Conservation (phyloP, 1,140 invertebrate species). For the Drosophila quadrilineata region DNA sequence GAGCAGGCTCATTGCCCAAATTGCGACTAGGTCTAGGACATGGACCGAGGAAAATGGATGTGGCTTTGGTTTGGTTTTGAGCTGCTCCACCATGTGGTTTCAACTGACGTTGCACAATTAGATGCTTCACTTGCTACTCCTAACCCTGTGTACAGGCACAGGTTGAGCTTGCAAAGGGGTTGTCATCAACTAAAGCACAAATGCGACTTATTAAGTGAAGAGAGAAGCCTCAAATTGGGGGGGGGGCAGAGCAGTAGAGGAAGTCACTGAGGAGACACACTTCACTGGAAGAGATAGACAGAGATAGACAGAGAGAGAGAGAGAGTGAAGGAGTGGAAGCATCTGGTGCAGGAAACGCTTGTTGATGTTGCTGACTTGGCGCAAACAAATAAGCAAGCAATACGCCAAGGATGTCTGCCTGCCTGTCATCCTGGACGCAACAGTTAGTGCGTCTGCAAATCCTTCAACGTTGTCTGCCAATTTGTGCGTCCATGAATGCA, state of each 20-base stretch:
- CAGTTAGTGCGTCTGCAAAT: conserved; percentile 30
- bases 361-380: conserved; percentile 35
- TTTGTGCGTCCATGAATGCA: conserved; percentile 72
- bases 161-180: background rate
- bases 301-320: no score
- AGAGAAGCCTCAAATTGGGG: no score
- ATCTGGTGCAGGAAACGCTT: conserved; percentile 17
- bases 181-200: background rate
- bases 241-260: no score
- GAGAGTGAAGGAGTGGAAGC: background rate
- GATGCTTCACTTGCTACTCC: conserved; percentile 51
- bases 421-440: conserved; percentile 9
- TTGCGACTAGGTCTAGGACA: conserved; percentile 40
- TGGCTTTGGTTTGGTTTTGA: conserved; percentile 20
- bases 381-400: conserved; percentile 26
- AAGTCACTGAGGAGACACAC: no score
- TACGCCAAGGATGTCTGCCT: no score
- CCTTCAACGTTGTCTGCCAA: conserved; percentile 53
- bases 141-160: background rate
- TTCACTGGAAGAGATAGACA: no score
- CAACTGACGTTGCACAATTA: conserved; percentile 62
- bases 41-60: background rate
- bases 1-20: conserved; percentile 40
- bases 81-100: conserved; percentile 50
- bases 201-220: conserved; percentile 12